phyloP scores from a whole-genome alignment of 92 coral and sea anemone species.

The Muricea muricata region DNA sequence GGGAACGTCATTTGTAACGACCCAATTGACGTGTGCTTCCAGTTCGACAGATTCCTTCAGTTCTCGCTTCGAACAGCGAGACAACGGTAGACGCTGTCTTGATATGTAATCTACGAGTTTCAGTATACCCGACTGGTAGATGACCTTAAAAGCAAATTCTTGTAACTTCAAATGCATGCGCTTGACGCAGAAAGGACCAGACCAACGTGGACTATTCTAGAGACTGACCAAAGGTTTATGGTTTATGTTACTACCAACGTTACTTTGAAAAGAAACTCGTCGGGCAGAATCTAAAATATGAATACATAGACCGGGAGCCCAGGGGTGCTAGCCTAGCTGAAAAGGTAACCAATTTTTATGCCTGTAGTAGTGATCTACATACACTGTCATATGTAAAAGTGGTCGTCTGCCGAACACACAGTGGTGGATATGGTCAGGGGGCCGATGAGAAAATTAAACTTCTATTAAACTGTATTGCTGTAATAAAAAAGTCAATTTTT shows the following conservation, averaged over 20 bases:
- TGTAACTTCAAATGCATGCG: conserved; percentile 49
- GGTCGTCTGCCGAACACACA: too few relatives aligned
- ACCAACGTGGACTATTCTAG: conserved; percentile 10
- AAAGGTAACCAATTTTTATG: too few relatives aligned
- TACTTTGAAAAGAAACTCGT: too few relatives aligned
- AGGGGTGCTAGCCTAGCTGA: too few relatives aligned
- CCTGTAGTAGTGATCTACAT: too few relatives aligned
- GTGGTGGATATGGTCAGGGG: too few relatives aligned
- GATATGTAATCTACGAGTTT: conserved; percentile 63
- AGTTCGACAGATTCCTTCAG: neutral
- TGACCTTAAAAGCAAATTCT: conserved; percentile 43
- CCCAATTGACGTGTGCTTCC: conserved; percentile 23
- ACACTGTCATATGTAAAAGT: too few relatives aligned
- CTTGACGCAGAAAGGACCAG: conserved; percentile 42
- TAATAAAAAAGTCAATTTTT: too few relatives aligned
- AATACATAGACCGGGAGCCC: too few relatives aligned
- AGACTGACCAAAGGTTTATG: conserved; percentile 50
- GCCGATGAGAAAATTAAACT: too few relatives aligned
- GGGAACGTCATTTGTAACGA: conserved; percentile 11
- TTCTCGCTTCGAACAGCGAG: neutral
- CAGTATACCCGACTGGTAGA: conserved; percentile 52
- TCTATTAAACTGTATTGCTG: too few relatives aligned
- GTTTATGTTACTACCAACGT: conserved; percentile 39
- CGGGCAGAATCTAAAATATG: too few relatives aligned
- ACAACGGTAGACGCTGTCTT: conserved; percentile 32